Percentiles rank a stretch among this genome's conserved stretches.
These are phyloP conservation scores for Lathronympha strigana DNA, from an alignment of 2,888 invertebrate species.

Conservation along the genomic window DNA sequence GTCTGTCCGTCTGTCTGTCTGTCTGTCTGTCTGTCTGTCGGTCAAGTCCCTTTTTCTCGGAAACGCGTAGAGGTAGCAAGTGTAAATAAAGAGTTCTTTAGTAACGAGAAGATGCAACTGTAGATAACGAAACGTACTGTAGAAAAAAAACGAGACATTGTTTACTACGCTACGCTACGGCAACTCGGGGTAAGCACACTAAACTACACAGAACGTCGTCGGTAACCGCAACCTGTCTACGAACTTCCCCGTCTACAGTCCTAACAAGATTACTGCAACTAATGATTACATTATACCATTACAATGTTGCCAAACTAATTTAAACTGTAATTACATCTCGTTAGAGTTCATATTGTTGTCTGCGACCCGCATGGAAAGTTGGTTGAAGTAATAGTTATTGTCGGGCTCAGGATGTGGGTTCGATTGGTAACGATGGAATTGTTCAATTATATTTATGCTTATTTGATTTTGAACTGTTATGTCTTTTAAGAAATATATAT, in stretches of 20 bases:
- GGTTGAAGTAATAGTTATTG: constrained; percentile 23
- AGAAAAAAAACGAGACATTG: too few species aligned
- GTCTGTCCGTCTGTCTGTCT: too few species aligned
- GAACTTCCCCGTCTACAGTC: constrained; percentile 16
- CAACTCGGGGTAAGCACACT: too few species aligned
- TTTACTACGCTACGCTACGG: too few species aligned
- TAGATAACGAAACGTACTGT: too few species aligned
- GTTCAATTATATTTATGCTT: constrained; percentile 8
- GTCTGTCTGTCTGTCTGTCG: too few species aligned
- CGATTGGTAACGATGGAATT: constrained; percentile 8
- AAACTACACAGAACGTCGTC: background rate
- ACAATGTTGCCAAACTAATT: constrained; percentile 42
- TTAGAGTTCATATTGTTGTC: constrained; percentile 39
- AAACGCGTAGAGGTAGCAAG: too few species aligned
- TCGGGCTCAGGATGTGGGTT: constrained; percentile 22
- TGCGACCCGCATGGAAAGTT: constrained; percentile 38
- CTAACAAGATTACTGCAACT: constrained; percentile 48
- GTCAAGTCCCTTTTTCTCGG: too few species aligned
- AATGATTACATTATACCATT: constrained; percentile 52
- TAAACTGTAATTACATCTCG: constrained; percentile 31
- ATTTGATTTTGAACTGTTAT: background rate
- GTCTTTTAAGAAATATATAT: too few species aligned
- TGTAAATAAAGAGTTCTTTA: too few species aligned
- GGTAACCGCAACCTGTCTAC: constrained; percentile 11
- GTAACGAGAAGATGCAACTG: too few species aligned